Conservation (phyloP, 2,888 invertebrate genomes). For the Isoperla grammatica region DNA sequence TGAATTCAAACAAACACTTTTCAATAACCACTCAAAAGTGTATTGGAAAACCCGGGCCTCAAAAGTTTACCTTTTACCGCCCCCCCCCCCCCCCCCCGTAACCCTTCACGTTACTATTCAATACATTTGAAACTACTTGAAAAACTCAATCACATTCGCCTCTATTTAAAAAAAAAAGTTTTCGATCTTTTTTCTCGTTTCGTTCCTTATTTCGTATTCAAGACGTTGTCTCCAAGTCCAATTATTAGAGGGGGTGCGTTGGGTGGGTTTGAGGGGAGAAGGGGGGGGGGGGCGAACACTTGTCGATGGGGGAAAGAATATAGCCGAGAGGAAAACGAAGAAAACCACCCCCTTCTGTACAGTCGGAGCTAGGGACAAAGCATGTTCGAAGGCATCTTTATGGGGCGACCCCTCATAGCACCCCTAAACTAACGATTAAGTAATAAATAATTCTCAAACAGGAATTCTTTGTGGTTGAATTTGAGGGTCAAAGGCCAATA, state of each 20-base stretch:
- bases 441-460: not conserved
- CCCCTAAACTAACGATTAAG: not conserved
- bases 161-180: conserved; percentile 7
- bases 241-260: conserved; percentile 24
- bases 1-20: too few relatives aligned
- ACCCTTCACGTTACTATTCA: not conserved
- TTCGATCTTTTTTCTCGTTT: conserved; percentile 16
- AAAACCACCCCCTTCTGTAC: conserved; percentile 3
- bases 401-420: not conserved
- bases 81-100: too few relatives aligned
- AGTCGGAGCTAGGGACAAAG: conserved; percentile 5
- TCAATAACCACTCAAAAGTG: too few relatives aligned
- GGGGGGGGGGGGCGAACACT: conserved; percentile 21
- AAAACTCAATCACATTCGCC: conserved; percentile 13
- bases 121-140: conserved; percentile 4
- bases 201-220: conserved; percentile 26
- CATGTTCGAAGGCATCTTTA: not conserved
- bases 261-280: conserved; percentile 13
- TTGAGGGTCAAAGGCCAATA: conserved; percentile 2
- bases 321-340: not conserved
- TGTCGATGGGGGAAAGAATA: conserved; percentile 20
- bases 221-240: conserved; percentile 28
- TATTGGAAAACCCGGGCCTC: too few relatives aligned
- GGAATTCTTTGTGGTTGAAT: not conserved
- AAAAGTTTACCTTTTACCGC: too few relatives aligned